Evolutionary conservation across 2,888 invertebrate species (phyloP).

Genomic region (Gasteruption jaculator): DNA sequence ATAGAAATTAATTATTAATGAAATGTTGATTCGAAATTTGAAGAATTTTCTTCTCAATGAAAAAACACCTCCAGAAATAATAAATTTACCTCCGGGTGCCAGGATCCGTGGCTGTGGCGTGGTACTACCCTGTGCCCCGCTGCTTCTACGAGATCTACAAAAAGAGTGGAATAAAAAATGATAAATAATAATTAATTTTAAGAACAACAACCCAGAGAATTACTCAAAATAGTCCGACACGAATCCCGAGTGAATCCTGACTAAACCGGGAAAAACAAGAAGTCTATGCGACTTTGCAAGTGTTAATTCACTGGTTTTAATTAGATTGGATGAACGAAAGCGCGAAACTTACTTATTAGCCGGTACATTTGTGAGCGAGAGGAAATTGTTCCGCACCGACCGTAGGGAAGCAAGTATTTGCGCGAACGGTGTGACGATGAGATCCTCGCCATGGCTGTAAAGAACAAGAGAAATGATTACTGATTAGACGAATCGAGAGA

Average conservation of each 20-base stretch:
- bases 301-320: too few species aligned
- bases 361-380: slow-evolving; percentile 93
- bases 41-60: background rate
- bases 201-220: background rate
- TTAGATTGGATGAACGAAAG: slow-evolving; percentile 1
- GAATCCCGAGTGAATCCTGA: background rate
- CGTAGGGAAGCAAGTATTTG: slow-evolving; percentile 98
- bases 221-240: background rate
- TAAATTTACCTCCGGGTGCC: slow-evolving; percentile 67
- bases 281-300: too few species aligned
- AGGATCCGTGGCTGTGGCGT: slow-evolving; percentile 71
- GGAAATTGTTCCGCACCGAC: slow-evolving; percentile 97
- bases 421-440: slow-evolving; percentile 99
- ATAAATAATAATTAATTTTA: too few species aligned
- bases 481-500: too few species aligned
- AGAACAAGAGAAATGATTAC: slow-evolving; percentile 13
- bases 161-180: too few species aligned
- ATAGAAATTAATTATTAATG: too few species aligned
- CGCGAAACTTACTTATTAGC: slow-evolving; percentile 74
- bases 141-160: slow-evolving; percentile 74
- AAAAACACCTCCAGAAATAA: background rate
- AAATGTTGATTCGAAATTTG: too few species aligned
- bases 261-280: background rate
- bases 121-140: slow-evolving; percentile 67
- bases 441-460: slow-evolving; percentile 93